These are phyloP conservation scores for Diglossa cyanea DNA, from an alignment of 2,797 vertebrate species.

Conservation along the genomic window DNA sequence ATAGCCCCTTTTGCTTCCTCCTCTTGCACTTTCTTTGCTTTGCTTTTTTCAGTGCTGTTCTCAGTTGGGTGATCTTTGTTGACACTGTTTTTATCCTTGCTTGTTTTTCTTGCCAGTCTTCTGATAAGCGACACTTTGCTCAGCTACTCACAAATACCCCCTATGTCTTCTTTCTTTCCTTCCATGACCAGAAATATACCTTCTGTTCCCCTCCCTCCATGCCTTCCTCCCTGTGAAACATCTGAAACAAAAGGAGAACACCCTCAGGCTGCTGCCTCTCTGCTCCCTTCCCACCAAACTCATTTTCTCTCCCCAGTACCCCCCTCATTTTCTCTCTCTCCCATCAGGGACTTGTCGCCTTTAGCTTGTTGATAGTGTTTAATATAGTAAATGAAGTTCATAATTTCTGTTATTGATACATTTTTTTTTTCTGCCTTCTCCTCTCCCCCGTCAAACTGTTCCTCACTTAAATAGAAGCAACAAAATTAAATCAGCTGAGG, in stretches of 20 bases:
- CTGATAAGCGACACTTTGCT: background rate
- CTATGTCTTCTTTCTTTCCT: background rate
- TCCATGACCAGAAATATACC: background rate
- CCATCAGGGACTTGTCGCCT: background rate
- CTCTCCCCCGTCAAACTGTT: background rate
- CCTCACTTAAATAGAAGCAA: background rate
- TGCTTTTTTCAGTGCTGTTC: background rate
- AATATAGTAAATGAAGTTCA: background rate
- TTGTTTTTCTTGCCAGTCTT: background rate
- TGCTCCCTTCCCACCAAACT: background rate
- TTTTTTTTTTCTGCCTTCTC: background rate
- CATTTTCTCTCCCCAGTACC: fast-evolving
- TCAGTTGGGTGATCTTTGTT: background rate
- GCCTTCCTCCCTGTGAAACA: background rate
- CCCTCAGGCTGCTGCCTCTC: background rate
- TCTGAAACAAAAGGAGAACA: background rate
- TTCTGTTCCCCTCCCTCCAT: background rate
- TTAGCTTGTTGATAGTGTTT: background rate
- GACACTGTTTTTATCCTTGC: background rate
- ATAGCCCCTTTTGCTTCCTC: background rate
- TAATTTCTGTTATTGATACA: background rate
- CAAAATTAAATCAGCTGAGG: background rate
- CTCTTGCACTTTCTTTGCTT: background rate
- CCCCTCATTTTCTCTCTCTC: background rate
- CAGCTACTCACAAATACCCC: background rate